Conservation (phyloP, 2,113 vertebrate genomes). For the Vidua macroura region DNA sequence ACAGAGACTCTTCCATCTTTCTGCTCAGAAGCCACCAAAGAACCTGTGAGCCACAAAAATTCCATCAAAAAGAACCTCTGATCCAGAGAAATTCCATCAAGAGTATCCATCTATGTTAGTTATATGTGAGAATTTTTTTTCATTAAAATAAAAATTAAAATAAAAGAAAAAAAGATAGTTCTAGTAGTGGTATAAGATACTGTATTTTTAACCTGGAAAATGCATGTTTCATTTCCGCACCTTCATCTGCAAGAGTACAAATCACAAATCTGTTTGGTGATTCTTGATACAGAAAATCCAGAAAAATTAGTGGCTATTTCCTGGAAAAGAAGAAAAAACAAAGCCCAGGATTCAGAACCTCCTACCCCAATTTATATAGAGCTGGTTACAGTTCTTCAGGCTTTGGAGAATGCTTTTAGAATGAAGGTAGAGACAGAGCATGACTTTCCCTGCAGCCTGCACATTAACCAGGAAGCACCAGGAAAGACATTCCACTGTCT, state of each 20-base stretch:
- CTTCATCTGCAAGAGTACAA: not conserved
- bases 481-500: not conserved
- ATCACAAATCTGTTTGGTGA: not conserved
- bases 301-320: not conserved
- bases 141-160: not conserved
- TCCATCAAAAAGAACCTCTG: not conserved
- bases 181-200: not conserved
- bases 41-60: not conserved
- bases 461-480: not conserved
- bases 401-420: not conserved
- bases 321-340: not conserved
- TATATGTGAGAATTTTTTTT: not conserved
- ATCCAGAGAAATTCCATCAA: not conserved
- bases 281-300: not conserved
- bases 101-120: not conserved
- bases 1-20: not conserved
- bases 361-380: not conserved
- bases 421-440: not conserved
- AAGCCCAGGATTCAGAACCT: not conserved
- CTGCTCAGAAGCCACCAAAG: not conserved
- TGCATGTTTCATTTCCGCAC: not conserved
- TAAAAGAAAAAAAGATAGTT: not conserved
- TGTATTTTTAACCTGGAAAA: not conserved
- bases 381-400: not conserved
- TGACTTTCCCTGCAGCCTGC: not conserved